Conservation (phyloP, 1,140 invertebrate genomes). For the Berghia stephanieae region DNA sequence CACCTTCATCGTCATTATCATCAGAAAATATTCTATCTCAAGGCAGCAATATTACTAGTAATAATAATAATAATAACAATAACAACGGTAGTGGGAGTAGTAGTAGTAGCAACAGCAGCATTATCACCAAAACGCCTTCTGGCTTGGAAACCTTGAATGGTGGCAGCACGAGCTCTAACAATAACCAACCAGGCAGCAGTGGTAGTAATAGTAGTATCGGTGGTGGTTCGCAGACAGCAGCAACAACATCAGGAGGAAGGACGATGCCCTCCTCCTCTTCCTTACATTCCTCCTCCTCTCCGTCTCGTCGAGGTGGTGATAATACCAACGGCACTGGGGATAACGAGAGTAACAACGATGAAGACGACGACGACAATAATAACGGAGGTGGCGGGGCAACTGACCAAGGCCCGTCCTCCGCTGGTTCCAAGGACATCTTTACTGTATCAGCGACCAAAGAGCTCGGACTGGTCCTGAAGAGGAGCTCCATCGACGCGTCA, state of each 20-base stretch:
- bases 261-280: slow-evolving; percentile 27
- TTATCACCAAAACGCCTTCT: too few relatives aligned
- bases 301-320: too few relatives aligned
- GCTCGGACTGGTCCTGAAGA: slow-evolving; percentile 34
- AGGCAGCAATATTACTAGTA: slow-evolving; percentile 25
- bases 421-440: slow-evolving; percentile 25
- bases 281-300: slow-evolving; percentile 38
- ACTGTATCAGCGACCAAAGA: slow-evolving; percentile 34
- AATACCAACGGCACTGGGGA: slow-evolving; percentile 28
- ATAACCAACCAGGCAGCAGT: slow-evolving; percentile 10
- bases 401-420: slow-evolving; percentile 10
- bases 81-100: slow-evolving; percentile 10
- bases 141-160: too few relatives aligned
- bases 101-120: slow-evolving; percentile 29
- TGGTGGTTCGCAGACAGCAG: slow-evolving; percentile 18
- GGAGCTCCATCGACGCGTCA: slow-evolving; percentile 29
- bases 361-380: slow-evolving; percentile 24
- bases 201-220: slow-evolving; percentile 27
- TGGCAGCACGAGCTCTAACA: slow-evolving; percentile 20
- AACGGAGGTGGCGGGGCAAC: slow-evolving; percentile 11
- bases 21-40: slow-evolving; percentile 8
- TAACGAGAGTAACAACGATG: slow-evolving; percentile 15
- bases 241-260: slow-evolving; percentile 24
- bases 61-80: slow-evolving; percentile 19
- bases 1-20: slow-evolving; percentile 13